These are phyloP conservation scores for Drosophila lacteicornis DNA, from an alignment of 1,140 invertebrate species.

Conservation along the genomic window DNA sequence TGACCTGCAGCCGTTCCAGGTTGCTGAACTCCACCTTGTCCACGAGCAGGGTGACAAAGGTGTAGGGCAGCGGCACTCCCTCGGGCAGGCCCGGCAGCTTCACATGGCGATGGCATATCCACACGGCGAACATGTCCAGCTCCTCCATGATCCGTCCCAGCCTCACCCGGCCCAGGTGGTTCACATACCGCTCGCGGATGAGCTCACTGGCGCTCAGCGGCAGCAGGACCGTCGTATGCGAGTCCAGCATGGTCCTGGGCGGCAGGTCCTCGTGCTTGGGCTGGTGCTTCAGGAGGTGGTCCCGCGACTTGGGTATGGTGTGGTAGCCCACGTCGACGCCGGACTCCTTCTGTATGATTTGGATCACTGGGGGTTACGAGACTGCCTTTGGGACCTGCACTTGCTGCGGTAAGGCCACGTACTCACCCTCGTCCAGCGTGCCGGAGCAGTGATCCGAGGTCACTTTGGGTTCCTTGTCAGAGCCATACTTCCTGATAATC, in stretches of 20 bases:
- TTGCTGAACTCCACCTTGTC: constrained; percentile 89
- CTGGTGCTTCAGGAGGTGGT: constrained; percentile 71
- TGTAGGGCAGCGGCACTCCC: constrained; percentile 87
- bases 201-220: constrained; percentile 87
- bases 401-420: too few species aligned
- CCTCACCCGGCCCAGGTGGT: constrained; percentile 88
- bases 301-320: constrained; percentile 63
- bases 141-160: constrained; percentile 92
- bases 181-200: constrained; percentile 89
- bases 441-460: constrained; percentile 45
- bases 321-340: constrained; percentile 70
- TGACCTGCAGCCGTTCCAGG: constrained; percentile 84
- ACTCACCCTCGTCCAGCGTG: constrained; percentile 45
- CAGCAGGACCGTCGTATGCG: constrained; percentile 88
- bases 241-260: constrained; percentile 87
- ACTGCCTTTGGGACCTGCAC: neutral
- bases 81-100: constrained; percentile 86
- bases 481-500: neutral
- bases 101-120: constrained; percentile 90
- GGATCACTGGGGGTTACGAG: constrained; percentile 34
- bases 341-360: constrained; percentile 49
- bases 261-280: constrained; percentile 84
- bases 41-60: constrained; percentile 91
- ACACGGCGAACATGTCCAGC: constrained; percentile 91
- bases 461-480: constrained; percentile 4